phyloP scores from a whole-genome alignment of 2,888 invertebrate species.

The Hydriomena furcata region DNA sequence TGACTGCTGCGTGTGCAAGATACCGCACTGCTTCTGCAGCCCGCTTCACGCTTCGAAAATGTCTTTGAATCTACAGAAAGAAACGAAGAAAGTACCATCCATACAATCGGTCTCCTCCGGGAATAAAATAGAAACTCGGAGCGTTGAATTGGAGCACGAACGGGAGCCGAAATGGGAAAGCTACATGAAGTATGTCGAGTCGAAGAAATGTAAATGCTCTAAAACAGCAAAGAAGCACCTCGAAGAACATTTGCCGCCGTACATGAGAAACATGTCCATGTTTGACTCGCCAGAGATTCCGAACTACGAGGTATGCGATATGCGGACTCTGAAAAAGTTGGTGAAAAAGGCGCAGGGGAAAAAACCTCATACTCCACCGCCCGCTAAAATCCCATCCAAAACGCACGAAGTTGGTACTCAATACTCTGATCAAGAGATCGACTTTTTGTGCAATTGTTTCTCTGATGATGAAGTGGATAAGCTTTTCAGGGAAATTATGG shows the following conservation, averaged over 20 bases:
- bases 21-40: constrained; percentile 58
- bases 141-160: constrained; percentile 49
- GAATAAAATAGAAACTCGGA: constrained; percentile 47
- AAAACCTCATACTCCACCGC: constrained; percentile 30
- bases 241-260: constrained; percentile 61
- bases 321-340: constrained; percentile 49
- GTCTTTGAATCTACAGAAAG: constrained; percentile 3
- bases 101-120: constrained; percentile 37
- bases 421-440: constrained; percentile 57
- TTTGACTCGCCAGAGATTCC: constrained; percentile 55
- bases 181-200: constrained; percentile 54
- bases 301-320: constrained; percentile 59
- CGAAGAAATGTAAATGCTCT: constrained; percentile 56
- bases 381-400: constrained; percentile 38
- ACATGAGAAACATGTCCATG: constrained; percentile 62
- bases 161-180: constrained; percentile 68
- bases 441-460: constrained; percentile 61
- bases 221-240: constrained; percentile 63
- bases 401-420: constrained; percentile 56
- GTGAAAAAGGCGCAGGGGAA: constrained; percentile 51
- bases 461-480: constrained; percentile 54
- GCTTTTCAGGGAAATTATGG: constrained; percentile 38
- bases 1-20: constrained; percentile 53
- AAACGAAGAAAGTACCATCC: constrained; percentile 25
- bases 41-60: constrained; percentile 38